Evolutionary conservation across 2,797 vertebrate species (phyloP), one percentile per base, ranked within the genome.

Genomic region (Notamacropus eugenii): DNA sequence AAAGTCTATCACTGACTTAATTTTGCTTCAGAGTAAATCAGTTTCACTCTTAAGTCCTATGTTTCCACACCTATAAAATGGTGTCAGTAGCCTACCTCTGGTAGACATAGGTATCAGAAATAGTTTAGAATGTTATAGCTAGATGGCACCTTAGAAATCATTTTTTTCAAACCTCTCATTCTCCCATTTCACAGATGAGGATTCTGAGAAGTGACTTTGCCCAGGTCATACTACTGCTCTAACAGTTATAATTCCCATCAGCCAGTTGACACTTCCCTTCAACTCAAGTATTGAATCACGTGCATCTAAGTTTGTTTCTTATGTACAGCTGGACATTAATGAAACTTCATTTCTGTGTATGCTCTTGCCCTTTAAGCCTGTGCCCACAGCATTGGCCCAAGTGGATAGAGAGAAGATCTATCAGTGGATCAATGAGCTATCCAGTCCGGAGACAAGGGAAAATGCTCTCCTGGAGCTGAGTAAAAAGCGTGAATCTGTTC

Each of bases 401-500:
- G 99, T 99, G 93, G 99, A 99, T 98, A 98, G 99, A 6, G 99
- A 99, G 97, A 99, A 99, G 98, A 99, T 99, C 98, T 99, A 99
- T 98, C 99, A 99, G 57, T 99, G 99, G 99, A 99, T 99, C 98
- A 99, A 99, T 62, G 99, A 99, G 98, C 98, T 99, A 93, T 99
- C 99, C 90, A 99, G 99, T 97, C 99, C 99, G 0, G 99, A 99
- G 98, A 99, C 99, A 0, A 99, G 99, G 87, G 99, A 99, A 97
- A 99, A 99, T 55, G 99, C 99, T 0, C 98, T 99, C 98, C 98
- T 99, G 98, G 99, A 99, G 98, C 99, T 99, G 12, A 99, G 99
- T 98, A 99, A 99, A 98, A 99, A 99, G 98, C 99, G 99, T 0
- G 99, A 99, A 95, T 99, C 99, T 0, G 99, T 99, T 95, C 99